Conservation (phyloP, 2,113 vertebrate species). For the Desmodus rotundus region DNA sequence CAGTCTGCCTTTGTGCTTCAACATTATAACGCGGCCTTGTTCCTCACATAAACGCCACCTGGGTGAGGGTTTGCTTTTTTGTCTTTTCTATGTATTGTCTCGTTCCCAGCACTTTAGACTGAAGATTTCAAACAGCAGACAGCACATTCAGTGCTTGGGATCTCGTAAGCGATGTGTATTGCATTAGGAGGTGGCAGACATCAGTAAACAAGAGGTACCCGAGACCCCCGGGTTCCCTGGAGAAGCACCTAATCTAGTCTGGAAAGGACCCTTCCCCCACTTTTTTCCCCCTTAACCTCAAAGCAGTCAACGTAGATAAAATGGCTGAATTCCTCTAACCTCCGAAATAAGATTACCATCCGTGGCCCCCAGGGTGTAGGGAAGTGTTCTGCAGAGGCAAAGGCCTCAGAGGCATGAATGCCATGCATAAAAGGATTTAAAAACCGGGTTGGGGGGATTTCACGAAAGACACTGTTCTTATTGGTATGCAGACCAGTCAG, state of each 20-base stretch:
- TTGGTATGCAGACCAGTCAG: neutral
- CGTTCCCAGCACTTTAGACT: too few relatives aligned
- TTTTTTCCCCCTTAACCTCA: neutral
- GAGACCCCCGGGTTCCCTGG: accelerated
- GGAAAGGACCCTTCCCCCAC: neutral
- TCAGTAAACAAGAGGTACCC: neutral
- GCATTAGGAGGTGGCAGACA: too few relatives aligned
- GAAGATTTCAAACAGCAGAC: neutral
- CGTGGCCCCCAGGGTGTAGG: neutral
- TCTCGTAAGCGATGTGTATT: accelerated
- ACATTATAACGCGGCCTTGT: too few relatives aligned
- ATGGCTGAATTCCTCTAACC: neutral
- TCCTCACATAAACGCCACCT: accelerated
- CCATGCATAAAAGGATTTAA: neutral
- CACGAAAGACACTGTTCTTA: neutral
- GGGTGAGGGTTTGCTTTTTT: neutral
- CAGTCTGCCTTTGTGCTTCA: neutral
- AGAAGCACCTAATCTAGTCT: neutral
- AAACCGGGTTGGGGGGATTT: neutral
- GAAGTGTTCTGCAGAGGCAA: accelerated
- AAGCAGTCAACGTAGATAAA: neutral
- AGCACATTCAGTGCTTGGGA: accelerated
- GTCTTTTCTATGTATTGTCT: neutral
- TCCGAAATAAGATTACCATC: neutral
- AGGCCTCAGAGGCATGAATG: neutral